Percentiles rank a stretch among this genome's conserved stretches.
Conservation (phyloP, 2,113 vertebrate species). For the Illadopsis cleaveri region DNA sequence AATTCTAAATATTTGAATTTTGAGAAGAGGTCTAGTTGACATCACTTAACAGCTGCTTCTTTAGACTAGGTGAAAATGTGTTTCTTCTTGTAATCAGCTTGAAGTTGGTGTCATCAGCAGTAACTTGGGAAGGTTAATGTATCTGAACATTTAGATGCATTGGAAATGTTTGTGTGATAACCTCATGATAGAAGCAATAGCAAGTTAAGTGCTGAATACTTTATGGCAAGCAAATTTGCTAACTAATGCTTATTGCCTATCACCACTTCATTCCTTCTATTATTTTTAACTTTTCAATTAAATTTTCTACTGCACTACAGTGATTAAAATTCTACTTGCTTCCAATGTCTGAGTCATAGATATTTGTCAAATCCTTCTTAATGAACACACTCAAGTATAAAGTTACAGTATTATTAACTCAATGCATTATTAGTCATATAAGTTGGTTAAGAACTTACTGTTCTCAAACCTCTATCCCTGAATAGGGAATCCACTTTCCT, state of each 20-base stretch:
- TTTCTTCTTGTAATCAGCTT: background rate
- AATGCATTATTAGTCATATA: background rate
- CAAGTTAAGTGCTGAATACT: background rate
- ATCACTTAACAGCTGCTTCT: background rate
- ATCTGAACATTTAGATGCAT: background rate
- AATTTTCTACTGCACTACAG: background rate
- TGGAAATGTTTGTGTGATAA: background rate
- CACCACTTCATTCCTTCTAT: background rate
- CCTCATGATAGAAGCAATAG: background rate
- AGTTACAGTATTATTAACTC: background rate
- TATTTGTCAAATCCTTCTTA: background rate
- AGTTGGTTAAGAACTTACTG: background rate
- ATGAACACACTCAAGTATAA: background rate
- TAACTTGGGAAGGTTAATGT: background rate
- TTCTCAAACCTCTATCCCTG: background rate
- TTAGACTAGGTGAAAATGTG: background rate
- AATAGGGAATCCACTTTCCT: background rate
- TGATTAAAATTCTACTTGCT: constrained; percentile 3
- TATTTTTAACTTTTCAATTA: constrained; percentile 4
- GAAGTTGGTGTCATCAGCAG: background rate
- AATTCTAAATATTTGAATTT: background rate
- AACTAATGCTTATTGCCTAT: background rate
- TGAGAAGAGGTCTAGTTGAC: background rate
- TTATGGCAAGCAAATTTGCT: background rate
- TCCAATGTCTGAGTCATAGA: background rate